Percentiles rank a stretch among this genome's conserved stretches.
Evolutionary conservation across 2,797 vertebrate genomes (phyloP).

Genomic region (Brotogeris chrysoptera): DNA sequence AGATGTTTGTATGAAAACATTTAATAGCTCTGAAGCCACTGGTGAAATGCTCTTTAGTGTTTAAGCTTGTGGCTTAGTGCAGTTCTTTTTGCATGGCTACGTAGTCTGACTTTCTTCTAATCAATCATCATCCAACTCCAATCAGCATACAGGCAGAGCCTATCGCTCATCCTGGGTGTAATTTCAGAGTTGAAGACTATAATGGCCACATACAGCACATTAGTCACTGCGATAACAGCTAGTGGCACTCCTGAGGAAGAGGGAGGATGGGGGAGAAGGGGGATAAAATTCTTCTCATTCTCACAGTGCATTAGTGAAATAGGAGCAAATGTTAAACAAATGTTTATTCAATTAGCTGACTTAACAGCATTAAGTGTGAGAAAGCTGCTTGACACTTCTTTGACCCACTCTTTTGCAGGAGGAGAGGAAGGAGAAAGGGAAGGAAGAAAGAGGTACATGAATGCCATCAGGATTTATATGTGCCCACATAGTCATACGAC

Average conservation of each 20-base stretch:
- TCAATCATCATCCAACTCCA: slow-evolving; percentile 76
- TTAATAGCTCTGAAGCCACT: slow-evolving; percentile 71
- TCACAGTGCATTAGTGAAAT: slow-evolving; percentile 48
- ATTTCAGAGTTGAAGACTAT: slow-evolving; percentile 68
- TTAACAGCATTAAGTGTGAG: slow-evolving; percentile 52
- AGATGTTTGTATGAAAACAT: slow-evolving; percentile 83
- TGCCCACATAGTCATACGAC: not conserved
- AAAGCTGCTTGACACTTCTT: slow-evolving; percentile 31
- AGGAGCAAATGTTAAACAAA: slow-evolving; percentile 67
- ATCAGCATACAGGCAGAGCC: slow-evolving; percentile 66
- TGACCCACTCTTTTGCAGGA: not conserved
- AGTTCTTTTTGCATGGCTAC: slow-evolving; percentile 66
- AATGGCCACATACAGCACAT: slow-evolving; percentile 63
- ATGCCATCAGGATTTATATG: not conserved
- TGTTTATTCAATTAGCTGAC: slow-evolving; percentile 66
- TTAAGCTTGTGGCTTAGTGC: slow-evolving; percentile 66
- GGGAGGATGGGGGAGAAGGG: not conserved
- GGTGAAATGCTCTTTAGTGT: slow-evolving; percentile 66
- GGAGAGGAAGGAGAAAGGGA: not conserved
- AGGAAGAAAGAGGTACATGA: not conserved
- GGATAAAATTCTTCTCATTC: slow-evolving; percentile 54
- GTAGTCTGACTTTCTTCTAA: slow-evolving; percentile 66
- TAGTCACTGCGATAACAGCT: slow-evolving; percentile 55
- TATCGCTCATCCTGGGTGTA: slow-evolving; percentile 72
- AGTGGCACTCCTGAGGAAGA: slow-evolving; percentile 33